phyloP scores from a whole-genome alignment of 2,888 invertebrate genomes.

The Agriopis leucophaearia region DNA sequence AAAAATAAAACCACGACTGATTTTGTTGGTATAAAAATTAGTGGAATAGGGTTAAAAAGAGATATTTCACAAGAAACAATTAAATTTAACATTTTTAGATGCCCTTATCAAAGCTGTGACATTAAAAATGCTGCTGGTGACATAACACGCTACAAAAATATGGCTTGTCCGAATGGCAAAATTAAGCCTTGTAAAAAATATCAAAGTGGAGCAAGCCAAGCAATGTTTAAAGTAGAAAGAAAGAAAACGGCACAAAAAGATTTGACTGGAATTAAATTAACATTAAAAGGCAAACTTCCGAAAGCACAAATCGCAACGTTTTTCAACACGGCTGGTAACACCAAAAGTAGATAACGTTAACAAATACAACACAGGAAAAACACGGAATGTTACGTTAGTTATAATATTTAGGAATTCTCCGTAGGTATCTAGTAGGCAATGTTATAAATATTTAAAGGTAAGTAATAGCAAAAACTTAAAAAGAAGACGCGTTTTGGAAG shows the following conservation, averaged over 20 bases:
- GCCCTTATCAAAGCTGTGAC: background rate
- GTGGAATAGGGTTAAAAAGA: background rate
- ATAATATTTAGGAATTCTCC: background rate
- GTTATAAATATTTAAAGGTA: too few species aligned
- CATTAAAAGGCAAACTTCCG: constrained; percentile 3
- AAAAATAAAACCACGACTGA: background rate
- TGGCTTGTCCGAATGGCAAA: background rate
- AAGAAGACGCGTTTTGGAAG: too few species aligned
- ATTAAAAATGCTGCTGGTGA: constrained; percentile 2
- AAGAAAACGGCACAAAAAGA: background rate
- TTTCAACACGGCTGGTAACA: constrained; percentile 3
- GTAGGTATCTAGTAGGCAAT: too few species aligned
- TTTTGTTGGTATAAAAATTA: background rate
- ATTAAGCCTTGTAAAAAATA: background rate
- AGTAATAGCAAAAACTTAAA: too few species aligned
- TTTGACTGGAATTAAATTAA: constrained; percentile 2
- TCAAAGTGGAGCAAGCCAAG: background rate
- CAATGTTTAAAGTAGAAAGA: background rate
- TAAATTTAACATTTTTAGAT: background rate
- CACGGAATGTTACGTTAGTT: too few species aligned
- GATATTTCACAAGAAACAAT: background rate
- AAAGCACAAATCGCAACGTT: constrained; percentile 7
- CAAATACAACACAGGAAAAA: background rate
- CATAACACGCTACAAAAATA: background rate
- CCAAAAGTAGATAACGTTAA: background rate